Base-by-base conservation (phyloP, 2,113 vertebrate genomes). In the Eptatretus burgeri region DNA sequence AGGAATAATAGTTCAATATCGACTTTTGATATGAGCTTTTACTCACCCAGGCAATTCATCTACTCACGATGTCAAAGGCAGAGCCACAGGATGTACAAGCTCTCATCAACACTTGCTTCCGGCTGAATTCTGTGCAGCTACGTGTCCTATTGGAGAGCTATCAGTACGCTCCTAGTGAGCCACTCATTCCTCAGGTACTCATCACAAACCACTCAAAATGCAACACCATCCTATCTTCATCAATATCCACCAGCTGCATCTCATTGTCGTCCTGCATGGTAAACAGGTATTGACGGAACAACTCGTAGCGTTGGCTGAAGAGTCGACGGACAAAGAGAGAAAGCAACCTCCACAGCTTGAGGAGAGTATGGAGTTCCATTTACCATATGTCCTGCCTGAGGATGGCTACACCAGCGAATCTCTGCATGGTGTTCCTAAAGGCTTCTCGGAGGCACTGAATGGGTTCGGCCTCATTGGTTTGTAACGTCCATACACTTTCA, bases 21-120 rank as follows among this genome's bases (percentile, higher is more conserved):
- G 27, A n/a, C n/a, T 41, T 5, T 41, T 41, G 27, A 41, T 7
- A 41, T 41, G 27, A 41, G 27, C 27, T 41, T 41, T 41, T 41
- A 41, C 27, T 41, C 27, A 41, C 27, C 27, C 63, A 98, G 91
- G 91, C 91, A 64, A 98, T 88, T 51, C 93, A 88, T 4, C 70
- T 98, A 69, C 83, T 98, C 65, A 98, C 91, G 13, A 94, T 95
- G 91, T 85, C 94, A 66, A 98, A 98, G 64, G 95, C 95, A 13
- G 82, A 82, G 18, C 77, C 81, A 71, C 82, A 85, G 52, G 89
- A 98, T 63, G 78, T 85, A 65, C 80, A 84, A 69, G 82, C 77
- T 70, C 87, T 98, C 71, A 84, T 82, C 69, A 95, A 87, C 73
- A 89, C 91, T 68, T 98, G 91, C 76, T 98, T 95, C 72, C 94